Evolutionary conservation across 2,113 vertebrate genomes (phyloP).

Genomic region (Scomber japonicus): DNA sequence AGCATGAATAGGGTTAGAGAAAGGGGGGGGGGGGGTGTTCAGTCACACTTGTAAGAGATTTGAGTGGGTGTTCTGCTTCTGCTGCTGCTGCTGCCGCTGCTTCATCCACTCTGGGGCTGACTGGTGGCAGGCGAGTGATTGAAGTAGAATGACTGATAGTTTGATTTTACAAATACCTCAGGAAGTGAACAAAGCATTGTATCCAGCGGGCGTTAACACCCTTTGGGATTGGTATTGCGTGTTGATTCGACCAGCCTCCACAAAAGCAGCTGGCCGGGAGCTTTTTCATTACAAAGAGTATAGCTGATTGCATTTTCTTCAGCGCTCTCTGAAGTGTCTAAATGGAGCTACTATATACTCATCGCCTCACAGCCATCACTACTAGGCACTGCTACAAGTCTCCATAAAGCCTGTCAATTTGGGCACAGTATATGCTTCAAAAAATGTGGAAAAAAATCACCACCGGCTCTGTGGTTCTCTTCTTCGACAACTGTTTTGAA

Average conservation of each 20-base stretch:
- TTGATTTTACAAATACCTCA: conserved; percentile 72
- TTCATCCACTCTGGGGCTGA: conserved; percentile 50
- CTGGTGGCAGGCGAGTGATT: conserved; percentile 62
- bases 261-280: conserved; percentile 69
- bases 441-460: background rate
- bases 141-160: conserved; percentile 75
- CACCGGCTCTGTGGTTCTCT: background rate
- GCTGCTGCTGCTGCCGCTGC: background rate
- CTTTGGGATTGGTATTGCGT: conserved; percentile 49
- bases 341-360: conserved; percentile 51
- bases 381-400: background rate
- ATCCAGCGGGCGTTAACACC: conserved; percentile 37
- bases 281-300: conserved; percentile 78
- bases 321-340: conserved; percentile 49
- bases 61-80: conserved; percentile 46
- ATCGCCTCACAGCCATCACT: conserved; percentile 20
- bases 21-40: conserved; percentile 29
- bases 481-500: background rate
- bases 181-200: conserved; percentile 54
- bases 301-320: conserved; percentile 68
- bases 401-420: conserved; percentile 20
- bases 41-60: conserved; percentile 35
- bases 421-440: background rate
- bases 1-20: background rate
- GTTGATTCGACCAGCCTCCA: conserved; percentile 44